Evolutionary conservation across 2,888 invertebrate species (phyloP), one percentile per base, ranked within the genome.

Genomic region (Chelonus formosanus): DNA sequence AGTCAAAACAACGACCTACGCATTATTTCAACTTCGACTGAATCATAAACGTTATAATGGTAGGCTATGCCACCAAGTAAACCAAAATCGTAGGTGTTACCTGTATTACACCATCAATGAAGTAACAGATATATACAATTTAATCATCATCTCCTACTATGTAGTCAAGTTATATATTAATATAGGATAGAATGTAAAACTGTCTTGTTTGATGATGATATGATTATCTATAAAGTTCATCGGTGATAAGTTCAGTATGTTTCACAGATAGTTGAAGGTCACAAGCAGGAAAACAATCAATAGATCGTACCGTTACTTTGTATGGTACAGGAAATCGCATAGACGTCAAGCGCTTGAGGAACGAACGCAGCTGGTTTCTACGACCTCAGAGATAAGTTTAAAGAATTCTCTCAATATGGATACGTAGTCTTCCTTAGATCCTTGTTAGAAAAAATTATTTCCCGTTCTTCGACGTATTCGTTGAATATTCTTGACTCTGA

Each of bases 301-400:
- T 71, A 61, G 60, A 54, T 67, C 73, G 76, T 74, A 74, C 77
- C 76, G 77, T 77, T 77, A 75, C 63, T 68, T 63, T 36, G 64
- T 64, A 64, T 69, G 61, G 72, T 70, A 72, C 74, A 72, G 76
- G 75, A 76, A 74, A 73, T 73, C 70, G 71, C 66, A 64, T 67
- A 57, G 67, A 58, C 53, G 34, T 45, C 52, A 55, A 53, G 65
- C 64, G 58, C 57, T 63, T 44, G 43, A 53, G 61, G 53, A 67
- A 56, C 64, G 43, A 43, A 65, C 62, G 57, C 63, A 63, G 63
- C 52, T 63, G 63, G 20, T 40, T 56, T 31, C 31, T 58, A 35
- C 35, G 58, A 58, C 45, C 32, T 45, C 20, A 54, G 54, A 10
- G 6, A 54, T 36, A n/a, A 35, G 54, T 54, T 44, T 58, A 45